Percentiles rank a stretch among this genome's conserved stretches.
phyloP scores from a whole-genome alignment of 2,888 invertebrate genomes.

The Eristalis tenax region DNA sequence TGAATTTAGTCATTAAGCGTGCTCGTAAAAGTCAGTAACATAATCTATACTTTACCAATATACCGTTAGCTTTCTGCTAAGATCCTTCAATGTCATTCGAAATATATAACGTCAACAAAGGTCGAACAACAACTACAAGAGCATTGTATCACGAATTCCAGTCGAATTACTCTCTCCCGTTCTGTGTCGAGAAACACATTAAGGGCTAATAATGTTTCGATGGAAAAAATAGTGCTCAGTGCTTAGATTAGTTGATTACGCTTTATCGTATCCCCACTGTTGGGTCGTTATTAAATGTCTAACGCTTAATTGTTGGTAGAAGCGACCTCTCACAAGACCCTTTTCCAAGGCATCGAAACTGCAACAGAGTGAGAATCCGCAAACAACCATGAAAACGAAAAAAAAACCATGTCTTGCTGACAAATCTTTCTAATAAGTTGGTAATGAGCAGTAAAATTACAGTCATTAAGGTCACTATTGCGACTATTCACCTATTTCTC shows the following conservation, averaged over 20 bases:
- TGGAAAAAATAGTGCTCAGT: not conserved
- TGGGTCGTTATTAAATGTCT: not conserved
- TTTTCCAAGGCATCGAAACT: not conserved
- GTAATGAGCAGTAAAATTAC: slow-evolving; percentile 45
- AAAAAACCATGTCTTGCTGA: not conserved
- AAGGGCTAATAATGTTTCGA: not conserved
- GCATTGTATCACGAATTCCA: not conserved
- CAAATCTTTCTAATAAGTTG: slow-evolving; percentile 26
- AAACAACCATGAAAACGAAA: not conserved
- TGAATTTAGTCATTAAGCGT: not conserved
- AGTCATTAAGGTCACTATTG: slow-evolving; percentile 37
- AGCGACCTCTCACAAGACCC: not conserved
- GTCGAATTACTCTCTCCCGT: not conserved
- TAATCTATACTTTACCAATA: not conserved
- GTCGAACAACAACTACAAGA: not conserved
- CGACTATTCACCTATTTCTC: slow-evolving; percentile 16
- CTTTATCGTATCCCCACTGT: not conserved
- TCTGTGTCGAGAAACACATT: not conserved
- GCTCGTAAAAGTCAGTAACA: not conserved
- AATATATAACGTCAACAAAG: not conserved
- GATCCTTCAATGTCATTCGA: not conserved
- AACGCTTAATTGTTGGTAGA: not conserved
- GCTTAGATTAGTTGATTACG: not conserved
- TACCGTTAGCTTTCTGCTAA: not conserved
- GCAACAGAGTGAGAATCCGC: not conserved